Evolutionary conservation across 1,140 invertebrate species (phyloP), one percentile per base, ranked within the genome.

Genomic region (Popillia japonica): DNA sequence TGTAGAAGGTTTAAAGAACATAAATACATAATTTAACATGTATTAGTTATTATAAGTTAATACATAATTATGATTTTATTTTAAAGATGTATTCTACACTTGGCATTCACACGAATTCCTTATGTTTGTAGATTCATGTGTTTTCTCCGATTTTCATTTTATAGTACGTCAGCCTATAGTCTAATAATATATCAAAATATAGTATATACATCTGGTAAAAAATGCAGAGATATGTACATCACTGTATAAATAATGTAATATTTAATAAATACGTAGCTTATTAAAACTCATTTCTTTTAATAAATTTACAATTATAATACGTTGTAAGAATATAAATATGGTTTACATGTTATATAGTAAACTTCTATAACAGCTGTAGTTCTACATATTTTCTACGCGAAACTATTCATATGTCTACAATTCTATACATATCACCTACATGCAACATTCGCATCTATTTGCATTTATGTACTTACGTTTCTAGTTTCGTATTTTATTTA

Each of bases 141-240:
- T 44, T 44, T 44, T 44, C 42, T 44, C 14, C 42, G 14, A 14
- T 9, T 44, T 44, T 44, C 7, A 44, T 44, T 64, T 72, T 72
- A 72, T 72, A 72, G 64, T 72, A 72, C 64, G 23, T 72, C 64
- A 72, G 64, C 23, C 64, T 72, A 72, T 55, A 40, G 17, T 72
- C 64, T 40, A 34, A 72, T 40, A 14, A 34, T 72, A 72, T 72
- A 72, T 72, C 64, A 72, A 72, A 72, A 72, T 72, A 72, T 72
- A 72, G 64, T 72, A 72, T 72, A 34, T 72, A 72, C 64, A 72
- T 72, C 64, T 72, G 64, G 64, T 72, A 72, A 34, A 72, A 72
- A 72, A 72, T 72, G 64, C 64, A 72, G 34, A 22, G 64, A 72
- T 72, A 72, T 72, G 64, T 72, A 72, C 64, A 72, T 8, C 27